phyloP scores from a whole-genome alignment of 2,888 invertebrate species.

The Drosophila planitibia region DNA sequence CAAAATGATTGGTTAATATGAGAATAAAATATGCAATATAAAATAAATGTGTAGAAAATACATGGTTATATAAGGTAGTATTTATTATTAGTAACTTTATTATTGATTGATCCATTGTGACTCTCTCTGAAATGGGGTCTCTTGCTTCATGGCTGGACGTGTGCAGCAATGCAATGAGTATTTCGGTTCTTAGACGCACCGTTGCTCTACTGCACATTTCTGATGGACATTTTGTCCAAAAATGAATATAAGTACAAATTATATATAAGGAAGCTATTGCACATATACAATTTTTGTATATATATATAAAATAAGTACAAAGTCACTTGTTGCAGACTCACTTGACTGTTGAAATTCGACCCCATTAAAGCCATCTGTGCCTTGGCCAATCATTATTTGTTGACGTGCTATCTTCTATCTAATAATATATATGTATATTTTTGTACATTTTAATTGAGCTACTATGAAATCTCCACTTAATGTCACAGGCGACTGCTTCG shows the following conservation, averaged over 20 bases:
- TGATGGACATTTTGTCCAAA: not conserved
- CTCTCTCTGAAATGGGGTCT: not conserved
- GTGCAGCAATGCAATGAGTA: not conserved
- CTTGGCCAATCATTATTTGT: constrained; percentile 39
- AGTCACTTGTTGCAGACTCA: not conserved
- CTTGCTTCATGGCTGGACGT: not conserved
- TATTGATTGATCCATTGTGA: not conserved
- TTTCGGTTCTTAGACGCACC: not conserved
- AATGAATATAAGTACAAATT: not conserved
- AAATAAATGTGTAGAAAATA: not conserved
- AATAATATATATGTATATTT: constrained; percentile 15
- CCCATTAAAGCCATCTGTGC: constrained; percentile 3
- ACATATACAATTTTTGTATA: not conserved
- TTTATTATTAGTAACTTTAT: not conserved
- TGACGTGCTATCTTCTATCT: constrained; percentile 38
- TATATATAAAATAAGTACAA: not conserved
- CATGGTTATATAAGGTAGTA: too few species aligned
- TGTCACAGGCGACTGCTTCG: constrained; percentile 70
- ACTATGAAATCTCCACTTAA: constrained; percentile 47
- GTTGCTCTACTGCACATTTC: not conserved
- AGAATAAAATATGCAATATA: constrained; percentile 32
- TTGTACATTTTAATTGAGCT: constrained; percentile 64
- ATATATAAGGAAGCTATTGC: not conserved
- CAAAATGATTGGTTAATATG: constrained; percentile 58
- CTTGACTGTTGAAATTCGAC: not conserved